Evolutionary conservation across 92 coral and sea anemone genomes (phyloP).

Genomic region (Actinernus sp.): DNA sequence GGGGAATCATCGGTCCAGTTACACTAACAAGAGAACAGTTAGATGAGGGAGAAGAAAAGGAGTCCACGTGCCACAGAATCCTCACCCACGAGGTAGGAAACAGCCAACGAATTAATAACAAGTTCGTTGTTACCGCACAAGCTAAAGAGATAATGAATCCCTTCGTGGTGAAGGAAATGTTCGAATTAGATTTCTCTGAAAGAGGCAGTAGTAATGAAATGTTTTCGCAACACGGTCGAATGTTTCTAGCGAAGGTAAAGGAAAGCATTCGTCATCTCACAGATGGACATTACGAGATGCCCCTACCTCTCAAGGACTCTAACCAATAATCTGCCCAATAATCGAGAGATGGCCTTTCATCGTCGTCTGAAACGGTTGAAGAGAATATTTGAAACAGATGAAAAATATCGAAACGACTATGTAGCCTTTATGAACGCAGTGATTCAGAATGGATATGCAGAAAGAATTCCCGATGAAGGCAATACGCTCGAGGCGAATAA

Average conservation of each 20-base stretch:
- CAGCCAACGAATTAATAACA: background rate
- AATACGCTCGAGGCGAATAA: background rate
- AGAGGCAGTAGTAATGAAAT: background rate
- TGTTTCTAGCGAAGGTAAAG: constrained; percentile 9
- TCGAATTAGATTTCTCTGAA: constrained; percentile 45
- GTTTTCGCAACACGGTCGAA: constrained; percentile 9
- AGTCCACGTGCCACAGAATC: constrained; percentile 5
- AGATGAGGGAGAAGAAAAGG: constrained; percentile 9
- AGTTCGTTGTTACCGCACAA: background rate
- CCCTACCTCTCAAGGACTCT: constrained; percentile 14
- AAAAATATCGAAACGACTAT: constrained; percentile 21
- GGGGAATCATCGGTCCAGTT: constrained; percentile 41
- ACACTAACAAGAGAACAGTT: background rate
- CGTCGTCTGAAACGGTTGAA: constrained; percentile 17
- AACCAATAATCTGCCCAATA: constrained; percentile 17
- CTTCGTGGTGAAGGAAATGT: constrained; percentile 6
- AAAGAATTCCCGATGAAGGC: constrained; percentile 3
- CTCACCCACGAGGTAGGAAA: constrained; percentile 8
- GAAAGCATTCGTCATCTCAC: constrained; percentile 2
- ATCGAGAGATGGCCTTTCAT: constrained; percentile 23
- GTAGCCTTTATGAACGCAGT: constrained; percentile 32
- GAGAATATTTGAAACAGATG: constrained; percentile 15
- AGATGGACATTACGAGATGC: constrained; percentile 36
- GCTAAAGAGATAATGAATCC: constrained; percentile 44
- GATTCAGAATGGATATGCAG: constrained; percentile 20